Evolutionary conservation across 2,113 vertebrate genomes (phyloP), one percentile per base, ranked within the genome.

Genomic region (Parus major): DNA sequence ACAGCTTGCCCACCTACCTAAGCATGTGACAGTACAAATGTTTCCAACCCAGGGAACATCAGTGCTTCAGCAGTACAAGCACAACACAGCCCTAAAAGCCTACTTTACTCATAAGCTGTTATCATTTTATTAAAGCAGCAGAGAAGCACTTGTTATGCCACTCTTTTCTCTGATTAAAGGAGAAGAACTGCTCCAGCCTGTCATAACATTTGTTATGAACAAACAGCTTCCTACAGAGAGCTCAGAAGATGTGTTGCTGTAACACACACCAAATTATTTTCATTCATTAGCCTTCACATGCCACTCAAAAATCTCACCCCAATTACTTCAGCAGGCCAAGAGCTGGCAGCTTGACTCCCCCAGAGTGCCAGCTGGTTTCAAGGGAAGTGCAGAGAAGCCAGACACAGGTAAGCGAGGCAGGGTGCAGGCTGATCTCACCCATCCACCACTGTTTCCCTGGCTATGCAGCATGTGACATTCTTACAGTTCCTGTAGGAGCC

Each of bases 161-260:
- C 63, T 93, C 42, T 80, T 55, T 87, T 27, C 61, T 95, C 76
- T 86, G 88, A 94, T 96, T 63, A 96, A 92, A 92, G 91, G 59
- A 83, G 49, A 95, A 53, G n/a, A 94, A 83, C 76, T 24, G 79
- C 92, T 95, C 76, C 60, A 90, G 82, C 86, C 95, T 91, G 86
- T 95, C 92, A 78, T 90, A 95, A 94, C 69, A 63, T 88, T 92
- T 86, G 94, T 76, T 90, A 86, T 14, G 88, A 95, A 95, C 88
- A 96, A 96, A 90, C 90, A 94, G 63, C 85, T 94, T 91, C 3
- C 5, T 56, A 56, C 41, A 83, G 72, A 93, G 53, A 59, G 69
- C 69, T 95, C 72, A 75, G 82, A 90, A 94, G 83, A 94, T 31
- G 60, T 1, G 0, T 28, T 56, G 76, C 82, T 79, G 39, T 88